phyloP scores from a whole-genome alignment of 2,888 invertebrate species.

The Metacarcinus magister region DNA sequence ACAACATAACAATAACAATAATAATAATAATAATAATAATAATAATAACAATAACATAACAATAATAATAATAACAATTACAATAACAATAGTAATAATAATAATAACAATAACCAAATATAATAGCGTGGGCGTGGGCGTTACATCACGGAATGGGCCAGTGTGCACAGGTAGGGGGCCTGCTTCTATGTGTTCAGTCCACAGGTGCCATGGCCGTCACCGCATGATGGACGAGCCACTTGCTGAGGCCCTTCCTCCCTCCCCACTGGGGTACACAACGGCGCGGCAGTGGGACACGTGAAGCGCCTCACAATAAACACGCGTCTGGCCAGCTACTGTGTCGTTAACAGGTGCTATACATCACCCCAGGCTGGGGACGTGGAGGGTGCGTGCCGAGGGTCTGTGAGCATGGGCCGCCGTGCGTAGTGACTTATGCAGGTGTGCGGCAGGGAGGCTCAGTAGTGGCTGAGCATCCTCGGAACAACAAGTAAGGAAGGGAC shows the following conservation, averaged over 20 bases:
- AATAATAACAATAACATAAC: too few relatives aligned
- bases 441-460: not conserved
- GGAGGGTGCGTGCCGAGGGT: not conserved
- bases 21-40: too few relatives aligned
- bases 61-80: too few relatives aligned
- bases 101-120: not conserved
- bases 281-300: not conserved
- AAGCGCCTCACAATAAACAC: not conserved
- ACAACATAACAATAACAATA: too few relatives aligned
- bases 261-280: not conserved
- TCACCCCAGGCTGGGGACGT: not conserved
- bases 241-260: not conserved
- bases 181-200: not conserved
- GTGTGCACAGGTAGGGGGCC: too few relatives aligned
- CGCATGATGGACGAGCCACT: not conserved
- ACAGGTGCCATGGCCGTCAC: slow-evolving; percentile 10
- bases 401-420: not conserved
- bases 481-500: not conserved
- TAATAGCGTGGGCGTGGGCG: too few relatives aligned
- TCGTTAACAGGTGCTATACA: not conserved
- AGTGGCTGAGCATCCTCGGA: not conserved
- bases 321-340: not conserved
- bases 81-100: too few relatives aligned
- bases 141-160: too few relatives aligned
- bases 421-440: not conserved